Evolutionary conservation across 2,113 vertebrate species (phyloP).

Genomic region (Bos indicus): DNA sequence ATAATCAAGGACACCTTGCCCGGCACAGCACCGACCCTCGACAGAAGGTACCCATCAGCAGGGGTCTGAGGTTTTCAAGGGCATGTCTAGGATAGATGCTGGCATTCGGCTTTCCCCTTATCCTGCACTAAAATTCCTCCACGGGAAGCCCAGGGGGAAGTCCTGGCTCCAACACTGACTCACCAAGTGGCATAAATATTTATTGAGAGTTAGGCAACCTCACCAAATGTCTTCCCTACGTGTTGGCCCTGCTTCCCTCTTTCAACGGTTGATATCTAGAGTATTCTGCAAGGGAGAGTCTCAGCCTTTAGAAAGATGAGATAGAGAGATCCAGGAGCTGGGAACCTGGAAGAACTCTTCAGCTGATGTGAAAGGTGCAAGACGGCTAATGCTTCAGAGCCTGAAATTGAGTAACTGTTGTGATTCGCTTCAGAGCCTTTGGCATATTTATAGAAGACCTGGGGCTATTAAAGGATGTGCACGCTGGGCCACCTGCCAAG

Average conservation of each 20-base stretch:
- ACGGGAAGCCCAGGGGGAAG: neutral
- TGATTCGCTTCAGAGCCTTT: conserved; percentile 54
- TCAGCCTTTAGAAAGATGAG: neutral
- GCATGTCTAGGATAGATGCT: neutral
- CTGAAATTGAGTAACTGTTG: conserved; percentile 64
- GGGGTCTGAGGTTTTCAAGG: neutral
- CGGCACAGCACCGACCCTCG: rapidly evolving
- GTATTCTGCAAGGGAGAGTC: neutral
- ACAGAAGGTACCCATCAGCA: neutral
- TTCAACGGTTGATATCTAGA: neutral
- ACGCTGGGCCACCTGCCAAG: conserved; percentile 54
- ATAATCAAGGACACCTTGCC: neutral
- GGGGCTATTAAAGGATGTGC: conserved; percentile 45
- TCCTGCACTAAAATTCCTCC: neutral
- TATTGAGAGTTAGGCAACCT: conserved; percentile 24
- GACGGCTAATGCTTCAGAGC: conserved; percentile 45
- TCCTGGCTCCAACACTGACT: neutral
- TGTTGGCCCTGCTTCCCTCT: neutral
- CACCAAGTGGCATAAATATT: conserved; percentile 17
- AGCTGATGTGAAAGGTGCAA: conserved; percentile 28
- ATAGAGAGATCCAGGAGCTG: neutral
- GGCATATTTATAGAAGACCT: conserved; percentile 61
- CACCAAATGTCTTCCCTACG: neutral
- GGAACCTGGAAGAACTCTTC: neutral
- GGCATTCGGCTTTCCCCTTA: neutral